phyloP scores from a whole-genome alignment of 2,888 invertebrate genomes.

The Tetropium fuscum region DNA sequence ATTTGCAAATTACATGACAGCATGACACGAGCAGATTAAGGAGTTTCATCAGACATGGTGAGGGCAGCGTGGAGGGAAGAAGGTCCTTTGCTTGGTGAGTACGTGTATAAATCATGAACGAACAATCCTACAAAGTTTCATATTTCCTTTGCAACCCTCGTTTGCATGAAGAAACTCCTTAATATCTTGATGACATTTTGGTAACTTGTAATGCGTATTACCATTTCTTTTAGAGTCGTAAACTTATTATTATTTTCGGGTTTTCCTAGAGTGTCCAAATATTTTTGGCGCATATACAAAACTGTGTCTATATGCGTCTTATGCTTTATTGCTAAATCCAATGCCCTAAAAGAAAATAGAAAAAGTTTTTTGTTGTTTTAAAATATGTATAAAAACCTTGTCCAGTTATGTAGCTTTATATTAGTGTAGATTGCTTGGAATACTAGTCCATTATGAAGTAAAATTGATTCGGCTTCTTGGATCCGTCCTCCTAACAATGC shows the following conservation, averaged over 20 bases:
- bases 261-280: slow-evolving; percentile 71
- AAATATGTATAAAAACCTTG: slow-evolving; percentile 68
- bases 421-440: slow-evolving; percentile 80
- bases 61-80: too few relatives aligned
- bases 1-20: too few relatives aligned
- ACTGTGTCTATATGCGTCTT: slow-evolving; percentile 80
- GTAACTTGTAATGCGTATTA: too few relatives aligned
- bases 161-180: too few relatives aligned
- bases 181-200: too few relatives aligned
- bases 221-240: slow-evolving; percentile 64
- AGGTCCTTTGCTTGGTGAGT: too few relatives aligned
- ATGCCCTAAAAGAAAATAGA: slow-evolving; percentile 68
- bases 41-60: too few relatives aligned
- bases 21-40: too few relatives aligned
- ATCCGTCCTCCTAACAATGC: slow-evolving; percentile 76
- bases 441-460: slow-evolving; percentile 76
- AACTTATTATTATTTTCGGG: slow-evolving; percentile 71
- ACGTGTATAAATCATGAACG: too few relatives aligned
- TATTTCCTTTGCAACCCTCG: too few relatives aligned
- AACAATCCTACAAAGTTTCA: too few relatives aligned
- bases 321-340: slow-evolving; percentile 80
- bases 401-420: slow-evolving; percentile 80
- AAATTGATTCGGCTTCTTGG: slow-evolving; percentile 77
- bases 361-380: background rate
- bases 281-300: slow-evolving; percentile 74